Evolutionary conservation across 2,113 vertebrate genomes (phyloP).

Genomic region (Poeciliopsis occidentalis): DNA sequence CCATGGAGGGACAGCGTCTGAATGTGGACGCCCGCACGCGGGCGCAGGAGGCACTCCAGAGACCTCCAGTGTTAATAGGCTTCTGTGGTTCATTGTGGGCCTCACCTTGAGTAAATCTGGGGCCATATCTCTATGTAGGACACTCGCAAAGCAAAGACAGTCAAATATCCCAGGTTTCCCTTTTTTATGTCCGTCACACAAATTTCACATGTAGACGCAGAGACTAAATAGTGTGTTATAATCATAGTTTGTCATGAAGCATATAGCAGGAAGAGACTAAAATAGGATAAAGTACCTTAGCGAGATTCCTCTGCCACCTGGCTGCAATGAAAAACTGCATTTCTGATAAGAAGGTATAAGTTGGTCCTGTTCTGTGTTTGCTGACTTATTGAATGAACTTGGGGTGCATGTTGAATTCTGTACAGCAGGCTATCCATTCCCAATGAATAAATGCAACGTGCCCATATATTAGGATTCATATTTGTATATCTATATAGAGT

Average conservation of each 20-base stretch:
- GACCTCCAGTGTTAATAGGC: constrained; percentile 80
- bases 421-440: constrained; percentile 51
- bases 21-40: constrained; percentile 57
- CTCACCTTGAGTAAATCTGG: constrained; percentile 73
- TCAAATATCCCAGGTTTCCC: constrained; percentile 5
- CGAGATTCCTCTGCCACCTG: constrained; percentile 65
- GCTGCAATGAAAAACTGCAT: constrained; percentile 69
- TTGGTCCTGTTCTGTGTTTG: constrained; percentile 58
- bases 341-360: constrained; percentile 67
- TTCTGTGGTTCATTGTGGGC: constrained; percentile 72
- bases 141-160: constrained; percentile 33
- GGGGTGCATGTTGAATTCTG: constrained; percentile 61
- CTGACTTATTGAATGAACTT: constrained; percentile 75
- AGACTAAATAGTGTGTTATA: constrained; percentile 32
- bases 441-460: constrained; percentile 60
- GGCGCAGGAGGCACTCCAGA: constrained; percentile 67
- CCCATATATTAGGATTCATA: constrained; percentile 73
- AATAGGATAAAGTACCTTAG: constrained; percentile 67
- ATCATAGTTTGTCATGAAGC: constrained; percentile 63
- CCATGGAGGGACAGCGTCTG: constrained; percentile 60
- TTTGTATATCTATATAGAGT: constrained; percentile 80
- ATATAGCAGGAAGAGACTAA: constrained; percentile 61
- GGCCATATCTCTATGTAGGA: constrained; percentile 67
- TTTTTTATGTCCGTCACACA: not conserved
- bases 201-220: constrained; percentile 8